These are phyloP conservation scores for Mastomys coucha DNA, from an alignment of 2,113 vertebrate genomes.

Conservation along the genomic window DNA sequence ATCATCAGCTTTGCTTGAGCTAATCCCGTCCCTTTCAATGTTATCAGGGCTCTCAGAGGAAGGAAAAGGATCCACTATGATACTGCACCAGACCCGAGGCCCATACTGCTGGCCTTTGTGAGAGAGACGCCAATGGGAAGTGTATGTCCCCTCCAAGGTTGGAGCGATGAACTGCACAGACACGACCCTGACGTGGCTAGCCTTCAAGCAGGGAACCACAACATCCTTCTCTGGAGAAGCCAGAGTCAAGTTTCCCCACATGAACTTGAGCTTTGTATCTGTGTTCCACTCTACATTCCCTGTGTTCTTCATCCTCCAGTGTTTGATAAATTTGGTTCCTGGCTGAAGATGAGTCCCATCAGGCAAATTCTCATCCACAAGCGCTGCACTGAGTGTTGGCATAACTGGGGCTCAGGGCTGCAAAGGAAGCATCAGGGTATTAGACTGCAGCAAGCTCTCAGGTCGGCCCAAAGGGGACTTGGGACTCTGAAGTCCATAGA, in stretches of 20 bases:
- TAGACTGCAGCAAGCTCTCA: slow-evolving; percentile 87
- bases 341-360: slow-evolving; percentile 96
- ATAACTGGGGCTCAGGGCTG: slow-evolving; percentile 93
- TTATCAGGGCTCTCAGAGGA: slow-evolving; percentile 71
- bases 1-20: slow-evolving; percentile 66
- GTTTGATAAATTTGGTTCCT: slow-evolving; percentile 97
- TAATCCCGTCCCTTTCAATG: slow-evolving; percentile 63
- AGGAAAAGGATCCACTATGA: slow-evolving; percentile 92
- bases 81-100: slow-evolving; percentile 98
- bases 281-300: slow-evolving; percentile 95
- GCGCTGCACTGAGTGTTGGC: slow-evolving; percentile 95
- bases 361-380: slow-evolving; percentile 99
- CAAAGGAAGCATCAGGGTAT: slow-evolving; percentile 87
- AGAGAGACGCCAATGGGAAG: slow-evolving; percentile 98
- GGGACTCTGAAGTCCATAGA: slow-evolving; percentile 87
- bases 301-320: slow-evolving; percentile 99
- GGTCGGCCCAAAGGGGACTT: slow-evolving; percentile 81
- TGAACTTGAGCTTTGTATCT: slow-evolving; percentile 98
- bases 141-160: slow-evolving; percentile 95
- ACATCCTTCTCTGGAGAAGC: slow-evolving; percentile 93
- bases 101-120: slow-evolving; percentile 97
- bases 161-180: slow-evolving; percentile 97
- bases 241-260: slow-evolving; percentile 98
- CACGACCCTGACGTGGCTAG: slow-evolving; percentile 95
- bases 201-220: slow-evolving; percentile 93